Evolutionary conservation across 1,140 invertebrate genomes (phyloP), one percentile per base, ranked within the genome.

Genomic region (Homalodisca vitripennis): DNA sequence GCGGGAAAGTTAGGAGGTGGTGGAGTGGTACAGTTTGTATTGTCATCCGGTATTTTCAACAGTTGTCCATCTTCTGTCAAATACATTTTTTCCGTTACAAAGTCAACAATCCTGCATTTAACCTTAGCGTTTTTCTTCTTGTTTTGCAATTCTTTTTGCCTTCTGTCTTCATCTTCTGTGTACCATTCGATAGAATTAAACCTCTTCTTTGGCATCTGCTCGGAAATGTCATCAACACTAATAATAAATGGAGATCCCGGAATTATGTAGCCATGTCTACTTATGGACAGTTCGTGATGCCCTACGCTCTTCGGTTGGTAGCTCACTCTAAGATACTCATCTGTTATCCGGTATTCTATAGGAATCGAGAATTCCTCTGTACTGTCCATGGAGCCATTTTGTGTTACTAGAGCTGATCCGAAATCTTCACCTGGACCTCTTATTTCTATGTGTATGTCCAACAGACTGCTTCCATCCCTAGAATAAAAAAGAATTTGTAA

Each of bases 21-120:
- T 2, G 55, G 27, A 12, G 55, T 60, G 14, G 14, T 10, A 30
- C 24, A 22, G 14, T 6, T 6, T 22, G 1, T 2, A 6, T 26
- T 26, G 12, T 60, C 24, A 30, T 13, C 14, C 3, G 55, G 31
- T 26, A 83, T 81, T 76, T 80, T 82, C 74, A 83, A 80, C 27
- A 82, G 75, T 24, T 75, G 72, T 13, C 82, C 82, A 76, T 82
- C 81, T 75, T 84, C 82, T 71, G 77, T 80, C 20, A 84, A 65
- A 48, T 83, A 70, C 82, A 84, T 83, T 76, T 84, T 83, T 74
- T 84, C 82, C 29, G 80, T 81, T 6, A 82, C 81, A 76, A 83
- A 84, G 72, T 84, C 82, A 22, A 84, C 81, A 64, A 83, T 82
- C 66, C 81, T 77, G 67, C 81, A 75, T 10, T 83, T 79, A 20